Conservation (phyloP, 2,888 invertebrate genomes). For the Gandaritis pyraliata region DNA sequence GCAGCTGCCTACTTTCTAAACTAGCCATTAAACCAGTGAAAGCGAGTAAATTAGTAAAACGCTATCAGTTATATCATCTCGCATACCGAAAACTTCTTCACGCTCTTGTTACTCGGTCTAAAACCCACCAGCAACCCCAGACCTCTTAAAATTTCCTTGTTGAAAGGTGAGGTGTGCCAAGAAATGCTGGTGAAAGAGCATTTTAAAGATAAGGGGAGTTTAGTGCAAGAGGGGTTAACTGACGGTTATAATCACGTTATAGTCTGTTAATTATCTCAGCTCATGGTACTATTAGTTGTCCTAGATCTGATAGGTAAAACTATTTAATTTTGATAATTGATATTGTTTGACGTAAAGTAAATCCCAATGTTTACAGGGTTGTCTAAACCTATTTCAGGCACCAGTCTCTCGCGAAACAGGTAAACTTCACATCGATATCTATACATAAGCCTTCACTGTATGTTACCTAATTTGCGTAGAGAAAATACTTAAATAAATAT, state of each 20-base stretch:
- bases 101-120: constrained; percentile 61
- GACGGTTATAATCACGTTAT: neutral
- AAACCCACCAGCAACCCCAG: constrained; percentile 38
- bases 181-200: constrained; percentile 6
- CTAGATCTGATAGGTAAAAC: no score
- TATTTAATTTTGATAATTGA: no score
- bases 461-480: no score
- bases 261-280: constrained; percentile 11
- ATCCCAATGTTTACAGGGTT: no score
- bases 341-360: no score
- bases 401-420: no score
- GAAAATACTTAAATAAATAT: no score
- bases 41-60: constrained; percentile 54
- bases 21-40: constrained; percentile 51
- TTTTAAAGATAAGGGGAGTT: constrained; percentile 3
- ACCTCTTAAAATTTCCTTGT: constrained; percentile 26
- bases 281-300: neutral
- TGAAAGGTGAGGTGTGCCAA: neutral
- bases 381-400: no score
- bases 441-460: no score
- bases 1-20: no score
- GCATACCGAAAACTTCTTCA: constrained; percentile 61
- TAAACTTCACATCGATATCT: no score
- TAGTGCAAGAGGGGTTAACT: neutral
- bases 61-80: constrained; percentile 54